Conservation (phyloP, 1,140 invertebrate genomes). For the Rhizoglyphus robini region DNA sequence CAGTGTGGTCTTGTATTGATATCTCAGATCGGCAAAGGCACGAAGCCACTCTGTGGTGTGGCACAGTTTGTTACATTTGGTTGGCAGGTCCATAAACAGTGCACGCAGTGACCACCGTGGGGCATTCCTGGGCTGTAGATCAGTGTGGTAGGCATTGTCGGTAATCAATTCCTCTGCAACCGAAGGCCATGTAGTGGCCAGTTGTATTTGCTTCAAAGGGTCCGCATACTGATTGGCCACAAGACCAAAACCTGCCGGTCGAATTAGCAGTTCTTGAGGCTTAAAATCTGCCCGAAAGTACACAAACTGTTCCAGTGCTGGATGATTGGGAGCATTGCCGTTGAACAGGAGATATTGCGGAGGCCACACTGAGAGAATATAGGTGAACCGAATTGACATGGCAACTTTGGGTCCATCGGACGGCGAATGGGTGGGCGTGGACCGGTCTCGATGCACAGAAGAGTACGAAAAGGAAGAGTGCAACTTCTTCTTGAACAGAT, state of each 20-base stretch:
- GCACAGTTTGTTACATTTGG: background rate
- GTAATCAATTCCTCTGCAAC: conserved; percentile 70
- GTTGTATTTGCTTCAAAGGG: conserved; percentile 47
- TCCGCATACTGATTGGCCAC: background rate
- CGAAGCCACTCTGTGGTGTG: background rate
- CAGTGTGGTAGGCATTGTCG: conserved; percentile 47
- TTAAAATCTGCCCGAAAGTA: conserved; percentile 7
- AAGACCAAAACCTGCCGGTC: background rate
- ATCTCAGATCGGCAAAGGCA: background rate
- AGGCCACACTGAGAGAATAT: conserved; percentile 55
- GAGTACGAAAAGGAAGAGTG: conserved; percentile 26
- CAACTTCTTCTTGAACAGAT: conserved; percentile 38
- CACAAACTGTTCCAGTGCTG: background rate
- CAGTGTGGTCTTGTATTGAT: background rate
- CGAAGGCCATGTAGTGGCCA: conserved; percentile 74
- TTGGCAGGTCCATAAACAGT: conserved; percentile 33
- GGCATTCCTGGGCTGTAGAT: conserved; percentile 71
- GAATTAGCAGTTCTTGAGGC: background rate
- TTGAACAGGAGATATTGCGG: conserved; percentile 13
- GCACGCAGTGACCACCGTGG: conserved; percentile 50
- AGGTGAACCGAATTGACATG: conserved; percentile 67
- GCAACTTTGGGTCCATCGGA: conserved; percentile 41
- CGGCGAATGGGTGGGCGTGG: background rate
- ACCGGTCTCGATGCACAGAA: background rate
- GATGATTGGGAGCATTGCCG: background rate